These are phyloP conservation scores for Trichechus manatus DNA, from an alignment of 2,113 vertebrate species.

Conservation along the genomic window DNA sequence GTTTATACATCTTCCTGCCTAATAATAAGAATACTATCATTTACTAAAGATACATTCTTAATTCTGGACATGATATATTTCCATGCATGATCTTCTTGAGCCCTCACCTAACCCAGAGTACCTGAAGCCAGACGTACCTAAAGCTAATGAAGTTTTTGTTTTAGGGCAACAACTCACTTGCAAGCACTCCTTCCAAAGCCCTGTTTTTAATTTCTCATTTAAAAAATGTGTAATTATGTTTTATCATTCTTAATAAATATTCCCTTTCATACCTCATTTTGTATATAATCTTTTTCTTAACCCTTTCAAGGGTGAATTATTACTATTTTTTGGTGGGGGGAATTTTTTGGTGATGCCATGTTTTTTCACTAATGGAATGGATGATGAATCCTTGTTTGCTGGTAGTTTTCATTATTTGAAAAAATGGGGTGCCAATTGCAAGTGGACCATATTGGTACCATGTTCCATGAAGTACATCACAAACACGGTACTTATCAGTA, in stretches of 20 bases:
- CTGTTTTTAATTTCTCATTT: constrained; percentile 17
- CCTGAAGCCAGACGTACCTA: background rate
- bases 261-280: constrained; percentile 5
- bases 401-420: too few relatives aligned
- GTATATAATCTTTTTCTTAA: constrained; percentile 29
- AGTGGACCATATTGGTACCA: too few relatives aligned
- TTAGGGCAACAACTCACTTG: background rate
- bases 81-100: background rate
- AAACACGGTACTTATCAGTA: too few relatives aligned
- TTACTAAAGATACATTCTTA: constrained; percentile 33
- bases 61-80: background rate
- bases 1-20: background rate
- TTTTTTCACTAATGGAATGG: too few relatives aligned
- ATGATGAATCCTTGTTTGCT: too few relatives aligned
- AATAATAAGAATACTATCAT: constrained; percentile 21
- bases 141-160: constrained; percentile 37
- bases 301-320: background rate
- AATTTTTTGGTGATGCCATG: too few relatives aligned
- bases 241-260: constrained; percentile 33
- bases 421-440: too few relatives aligned
- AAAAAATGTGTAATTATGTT: background rate
- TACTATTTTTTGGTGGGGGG: background rate
- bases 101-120: background rate
- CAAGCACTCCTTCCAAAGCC: background rate
- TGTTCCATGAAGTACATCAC: too few relatives aligned